Evolutionary conservation across 2,888 invertebrate species (phyloP).

Genomic region (Leptarthrus brevirostris): DNA sequence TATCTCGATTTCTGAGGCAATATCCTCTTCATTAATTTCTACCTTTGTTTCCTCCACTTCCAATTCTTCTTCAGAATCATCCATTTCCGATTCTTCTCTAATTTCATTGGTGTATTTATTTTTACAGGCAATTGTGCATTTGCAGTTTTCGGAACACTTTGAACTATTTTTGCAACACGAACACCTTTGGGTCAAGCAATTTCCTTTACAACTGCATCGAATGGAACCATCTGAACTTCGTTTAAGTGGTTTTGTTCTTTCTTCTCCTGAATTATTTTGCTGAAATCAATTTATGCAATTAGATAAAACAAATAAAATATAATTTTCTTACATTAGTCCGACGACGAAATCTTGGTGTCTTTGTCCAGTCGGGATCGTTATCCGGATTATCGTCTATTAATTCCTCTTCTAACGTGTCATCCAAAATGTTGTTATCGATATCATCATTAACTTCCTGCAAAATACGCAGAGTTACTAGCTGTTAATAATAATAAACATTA

Average conservation of each 20-base stretch:
- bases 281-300: background rate
- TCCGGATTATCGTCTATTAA: slow-evolving; percentile 58
- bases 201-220: slow-evolving; percentile 73
- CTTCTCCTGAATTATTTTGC: slow-evolving; percentile 17
- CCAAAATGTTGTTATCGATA: background rate
- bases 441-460: background rate
- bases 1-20: background rate
- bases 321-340: background rate
- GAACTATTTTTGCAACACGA: slow-evolving; percentile 70
- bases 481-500: no score
- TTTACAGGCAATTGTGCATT: background rate
- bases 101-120: background rate
- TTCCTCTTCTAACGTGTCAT: slow-evolving; percentile 59
- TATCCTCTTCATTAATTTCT: background rate
- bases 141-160: slow-evolving; percentile 69
- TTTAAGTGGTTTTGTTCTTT: slow-evolving; percentile 64
- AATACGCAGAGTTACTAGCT: no score
- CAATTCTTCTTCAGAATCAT: slow-evolving; percentile 36
- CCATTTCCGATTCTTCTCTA: slow-evolving; percentile 44
- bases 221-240: slow-evolving; percentile 71
- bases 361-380: slow-evolving; percentile 78
- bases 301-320: background rate
- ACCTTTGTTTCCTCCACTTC: slow-evolving; percentile 3
- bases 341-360: slow-evolving; percentile 69
- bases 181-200: slow-evolving; percentile 71